Base-by-base conservation (phyloP, 2,113 vertebrate genomes). In the Muscicapa adusta region DNA sequence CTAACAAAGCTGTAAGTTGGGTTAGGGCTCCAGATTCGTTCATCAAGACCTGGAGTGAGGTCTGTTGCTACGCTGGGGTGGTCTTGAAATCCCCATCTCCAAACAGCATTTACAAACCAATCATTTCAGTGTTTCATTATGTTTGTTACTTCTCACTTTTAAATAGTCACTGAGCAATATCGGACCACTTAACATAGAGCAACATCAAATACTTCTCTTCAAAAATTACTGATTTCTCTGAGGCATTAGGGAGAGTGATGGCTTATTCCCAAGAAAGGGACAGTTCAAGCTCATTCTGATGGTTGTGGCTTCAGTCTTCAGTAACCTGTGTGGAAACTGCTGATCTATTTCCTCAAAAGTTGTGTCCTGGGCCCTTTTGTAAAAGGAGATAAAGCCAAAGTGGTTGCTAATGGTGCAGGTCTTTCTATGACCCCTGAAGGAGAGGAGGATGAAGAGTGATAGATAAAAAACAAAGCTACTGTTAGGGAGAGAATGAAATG, bases 51-150 rank as follows among this genome's bases (percentile, higher is more conserved):
- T 81, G 60, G 60, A 47, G 15, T 34, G 36, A 94, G n/a, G 3
- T 89, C 18, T 56, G 0, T 38, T 74, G 58, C 31, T 29, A 5
- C 0, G 3, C 18, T 43, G 17, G 0, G 0, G 31, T 76, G n/a
- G 47, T 83, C 47, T 80, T 79, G 53, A 86, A 62, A 80, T 74
- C n/a, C 28, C 18, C 72, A 25, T 74, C 63, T 92, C 28, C n/a
- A 85, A 91, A 56, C 8, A 40, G 48, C 50, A 76, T 6, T 6
- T 72, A 57, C 56, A 68, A 78, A 84, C 14, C 40, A 57, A 15
- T 48, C 11, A 73, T 82, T 79, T 54, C 29, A 24, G 2, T 79
- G 29, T 72, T 92, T 36, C 51, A 34, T 81, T 23, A 63, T 26
- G 20, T 43, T 71, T 74, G 25, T 84, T 82, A 42, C n/a, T 42